Base-by-base conservation (phyloP, 2,888 invertebrate genomes). In the Maniola hyperantus region DNA sequence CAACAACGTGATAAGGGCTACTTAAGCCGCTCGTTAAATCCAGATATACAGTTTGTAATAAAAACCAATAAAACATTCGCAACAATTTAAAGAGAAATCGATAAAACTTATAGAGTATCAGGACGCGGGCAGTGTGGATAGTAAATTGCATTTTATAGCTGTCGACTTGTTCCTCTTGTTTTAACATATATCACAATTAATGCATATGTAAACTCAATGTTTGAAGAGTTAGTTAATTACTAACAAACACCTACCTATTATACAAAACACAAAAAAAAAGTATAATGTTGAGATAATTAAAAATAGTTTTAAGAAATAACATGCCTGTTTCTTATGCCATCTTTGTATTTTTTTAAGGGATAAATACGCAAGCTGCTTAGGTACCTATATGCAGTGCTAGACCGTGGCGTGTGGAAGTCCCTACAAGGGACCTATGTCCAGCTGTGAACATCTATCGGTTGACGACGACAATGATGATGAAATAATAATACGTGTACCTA, bases 11-110 rank as follows among this genome's bases (percentile, higher is more conserved):
- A 87, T 89, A 89, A 88, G 84, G 83, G 85, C 89, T 90, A 88
- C 91, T 89, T 88, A 88, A 84, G 76, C 74, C 72, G 83, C 89
- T 90, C 91, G 91, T 91, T 91, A 91, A 90, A 83, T 72, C 70
- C 83, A 89, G 89, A 91, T 91, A 91, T 91, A 36, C 87, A 87
- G 78, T 88, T 84, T 81, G 84, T 88, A 90, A 89, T 90, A 91
- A 90, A 90, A 88, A 74, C 75, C 82, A 90, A 90, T 89, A 90
- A 91, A 91, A 89, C 83, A 89, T 88, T 90, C 75, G 91, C 91
- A 90, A 90, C 90, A 89, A 85, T 88, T 89, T 91, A 89, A 90
- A 89, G 85, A 82, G 77, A 84, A 84, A 87, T 85, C 89, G 85
- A 88, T 88, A 90, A 88, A 86, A 82, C 81, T 79, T 83, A 85